A percentile compares a stretch with the other conserved stretches of the same genome.
phyloP scores from a whole-genome alignment of 2,888 invertebrate species.

The Danaus chrysippus region DNA sequence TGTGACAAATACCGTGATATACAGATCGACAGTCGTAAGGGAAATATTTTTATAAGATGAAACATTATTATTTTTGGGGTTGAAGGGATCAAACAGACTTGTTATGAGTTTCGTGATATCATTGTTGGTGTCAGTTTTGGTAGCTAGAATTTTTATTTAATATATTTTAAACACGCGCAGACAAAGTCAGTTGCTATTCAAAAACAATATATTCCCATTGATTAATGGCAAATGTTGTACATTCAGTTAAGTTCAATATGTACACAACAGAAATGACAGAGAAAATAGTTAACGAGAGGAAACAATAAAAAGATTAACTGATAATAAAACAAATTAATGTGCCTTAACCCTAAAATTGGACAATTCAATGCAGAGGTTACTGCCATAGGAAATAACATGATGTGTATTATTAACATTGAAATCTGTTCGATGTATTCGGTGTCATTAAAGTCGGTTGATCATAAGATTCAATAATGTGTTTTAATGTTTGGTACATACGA shows the following conservation, averaged over 20 bases:
- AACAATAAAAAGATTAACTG: constrained; percentile 70
- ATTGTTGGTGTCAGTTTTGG: constrained; percentile 37
- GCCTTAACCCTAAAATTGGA: constrained; percentile 77
- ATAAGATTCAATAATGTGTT: constrained; percentile 53
- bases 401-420: constrained; percentile 78
- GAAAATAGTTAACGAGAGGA: constrained; percentile 60
- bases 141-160: constrained; percentile 1
- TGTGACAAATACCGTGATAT: constrained; percentile 79
- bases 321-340: constrained; percentile 77
- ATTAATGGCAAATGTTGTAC: constrained; percentile 8
- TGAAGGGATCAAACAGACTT: constrained; percentile 69
- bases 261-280: constrained; percentile 54
- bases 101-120: constrained; percentile 67
- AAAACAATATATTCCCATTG: constrained; percentile 8
- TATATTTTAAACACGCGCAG: constrained; percentile 7
- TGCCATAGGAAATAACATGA: constrained; percentile 75
- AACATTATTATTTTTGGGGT: constrained; percentile 79
- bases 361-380: constrained; percentile 78
- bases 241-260: constrained; percentile 36
- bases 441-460: constrained; percentile 65
- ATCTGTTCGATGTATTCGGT: constrained; percentile 76
- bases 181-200: constrained; percentile 9
- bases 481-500: constrained; percentile 52
- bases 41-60: constrained; percentile 80
- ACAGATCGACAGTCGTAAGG: constrained; percentile 77